Percentiles rank a stretch among this genome's conserved stretches.
Conservation (phyloP, 2,113 vertebrate species). For the Clarias batrachus region DNA sequence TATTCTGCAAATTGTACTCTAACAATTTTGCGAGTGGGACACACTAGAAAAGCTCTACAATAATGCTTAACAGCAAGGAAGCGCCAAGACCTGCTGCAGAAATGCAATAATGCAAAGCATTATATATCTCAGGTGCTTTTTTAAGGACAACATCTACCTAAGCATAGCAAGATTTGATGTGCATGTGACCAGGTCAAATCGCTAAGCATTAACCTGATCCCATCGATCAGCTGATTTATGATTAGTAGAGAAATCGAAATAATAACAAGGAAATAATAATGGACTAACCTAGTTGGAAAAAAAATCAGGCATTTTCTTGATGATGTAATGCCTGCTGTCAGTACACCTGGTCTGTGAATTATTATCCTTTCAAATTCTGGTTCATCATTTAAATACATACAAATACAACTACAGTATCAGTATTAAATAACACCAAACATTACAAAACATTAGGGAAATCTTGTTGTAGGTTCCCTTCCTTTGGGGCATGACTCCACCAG, state of each 20-base stretch:
- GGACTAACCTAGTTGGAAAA: background rate
- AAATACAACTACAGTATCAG: background rate
- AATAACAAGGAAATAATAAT: background rate
- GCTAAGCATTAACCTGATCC: background rate
- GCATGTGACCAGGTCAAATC: background rate
- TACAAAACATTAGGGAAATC: too few species aligned
- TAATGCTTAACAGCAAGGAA: background rate
- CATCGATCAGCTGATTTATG: background rate
- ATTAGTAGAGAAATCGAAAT: background rate
- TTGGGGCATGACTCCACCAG: too few species aligned
- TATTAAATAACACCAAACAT: too few species aligned
- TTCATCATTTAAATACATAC: background rate
- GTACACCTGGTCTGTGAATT: background rate
- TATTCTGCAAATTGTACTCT: background rate
- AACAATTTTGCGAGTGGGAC: background rate
- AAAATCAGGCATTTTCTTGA: background rate
- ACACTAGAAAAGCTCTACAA: background rate
- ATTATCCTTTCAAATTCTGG: too few species aligned
- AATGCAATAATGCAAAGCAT: background rate
- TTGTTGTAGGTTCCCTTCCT: too few species aligned
- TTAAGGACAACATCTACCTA: slow-evolving; percentile 1
- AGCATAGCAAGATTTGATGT: background rate
- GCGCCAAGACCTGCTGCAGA: background rate
- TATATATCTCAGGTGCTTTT: background rate
- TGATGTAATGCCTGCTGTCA: background rate